Evolutionary conservation across 2,888 invertebrate species (phyloP), one percentile per base, ranked within the genome.

Genomic region (Apotomis betuletana): DNA sequence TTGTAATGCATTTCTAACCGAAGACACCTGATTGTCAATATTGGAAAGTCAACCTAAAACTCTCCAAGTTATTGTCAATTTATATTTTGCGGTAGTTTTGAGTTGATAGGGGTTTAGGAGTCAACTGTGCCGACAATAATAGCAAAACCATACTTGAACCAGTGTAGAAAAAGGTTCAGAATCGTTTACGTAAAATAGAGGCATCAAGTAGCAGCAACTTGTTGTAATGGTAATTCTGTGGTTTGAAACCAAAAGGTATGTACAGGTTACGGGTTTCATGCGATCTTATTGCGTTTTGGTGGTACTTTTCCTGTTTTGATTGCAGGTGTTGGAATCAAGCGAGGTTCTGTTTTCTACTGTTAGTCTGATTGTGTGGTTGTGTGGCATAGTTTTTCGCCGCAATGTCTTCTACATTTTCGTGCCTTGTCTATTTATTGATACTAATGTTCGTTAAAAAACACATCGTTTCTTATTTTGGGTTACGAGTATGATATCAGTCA

Each of bases 361-460:
- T 72, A 68, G 62, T 44, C 63, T 41, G 67, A 68, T 68, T 41
- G 12, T 68, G 72, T 68, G 72, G 72, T 72, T 46, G 58, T 59
- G 6, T 72, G 72, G 72, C 72, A 72, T 63, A 68, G 72, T 51
- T 72, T 68, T 62, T 68, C 44, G 55, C 70, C 67, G 12, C 71
- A 67, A 15, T 61, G 36, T 71, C 67, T 55, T 67, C 57, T 61
- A 8, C 61, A 67, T 51, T 71, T 57, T 71, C 51, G 49, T 51
- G 55, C 13, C n/a, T 13, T 27, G 60, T 6, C 49, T 49, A 49
- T 49, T 49, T 49, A 49, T 2, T 49, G 49, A 49, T 15, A 15
- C 10, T 13, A 5, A 12, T 12, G 13, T 41, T 36, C 36, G 10
- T 58, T 36, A 38, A 12, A 38, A 27, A 27, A 27, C 27, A 51